Base-by-base conservation (phyloP, 2,797 vertebrate species). In the Crenichthys baileyi region DNA sequence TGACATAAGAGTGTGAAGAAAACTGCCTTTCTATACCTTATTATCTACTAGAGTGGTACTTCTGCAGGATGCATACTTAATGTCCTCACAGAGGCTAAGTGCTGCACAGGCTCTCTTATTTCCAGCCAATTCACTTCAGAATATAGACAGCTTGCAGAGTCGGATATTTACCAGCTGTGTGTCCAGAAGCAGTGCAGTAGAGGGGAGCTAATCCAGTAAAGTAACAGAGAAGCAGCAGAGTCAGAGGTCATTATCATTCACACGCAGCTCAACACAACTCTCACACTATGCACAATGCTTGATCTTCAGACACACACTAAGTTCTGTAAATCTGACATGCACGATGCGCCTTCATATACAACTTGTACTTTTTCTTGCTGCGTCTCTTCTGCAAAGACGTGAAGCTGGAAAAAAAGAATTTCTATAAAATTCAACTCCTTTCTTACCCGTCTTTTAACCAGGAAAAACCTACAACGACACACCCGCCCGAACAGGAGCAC, bases 211-310 rank as follows among this genome's bases (percentile, higher is more conserved):
- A 92, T 90, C 90, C 90, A 88, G 84, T 86, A 86, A 87, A 90
- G 87, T 89, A 90, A 89, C 83, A 84, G 82, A 86, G 87, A 90
- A 80, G 82, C 68, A 76, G 79, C 82, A 81, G 83, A 90, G 88
- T 90, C 89, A 89, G 88, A 83, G 90, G 90, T 90, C 90, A 90
- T 90, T 89, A 91, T 84, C 86, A 90, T 89, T 88, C 89, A 88
- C 87, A 90, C 89, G 78, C 83, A 6, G 46, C 79, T 50, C 70
- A 86, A 78, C 85, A 74, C 79, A 75, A 77, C 73, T 83, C 81
- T 73, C 77, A 76, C 55, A 80, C 77, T 51, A 2, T 55, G 60
- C 85, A 81, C 79, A 65, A 73, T 16, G 24, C 73, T 82, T 78
- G 77, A 84, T 83, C 79, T 87, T 46, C 63, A 71, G 70, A 58